These are phyloP conservation scores for Brachionus koreanus DNA, from an alignment of 1,140 invertebrate genomes.

Conservation along the genomic window DNA sequence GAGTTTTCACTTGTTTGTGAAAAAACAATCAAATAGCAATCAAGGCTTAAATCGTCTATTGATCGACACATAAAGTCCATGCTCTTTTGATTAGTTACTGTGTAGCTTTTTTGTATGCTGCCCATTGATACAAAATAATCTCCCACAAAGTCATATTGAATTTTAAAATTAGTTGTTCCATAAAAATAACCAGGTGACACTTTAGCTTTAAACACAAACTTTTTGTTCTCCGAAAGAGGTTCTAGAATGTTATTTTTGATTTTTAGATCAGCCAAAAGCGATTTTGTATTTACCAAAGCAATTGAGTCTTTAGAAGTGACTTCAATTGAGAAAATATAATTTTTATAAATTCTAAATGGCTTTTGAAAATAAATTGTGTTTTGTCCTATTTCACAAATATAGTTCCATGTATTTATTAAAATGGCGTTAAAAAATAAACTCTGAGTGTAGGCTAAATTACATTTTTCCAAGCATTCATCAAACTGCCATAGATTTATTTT, in stretches of 20 bases:
- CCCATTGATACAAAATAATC: neutral
- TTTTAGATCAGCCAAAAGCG: neutral
- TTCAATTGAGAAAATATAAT: neutral
- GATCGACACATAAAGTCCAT: neutral
- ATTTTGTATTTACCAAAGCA: neutral
- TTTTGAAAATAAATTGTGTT: neutral
- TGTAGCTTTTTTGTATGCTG: neutral
- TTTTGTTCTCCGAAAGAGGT: neutral
- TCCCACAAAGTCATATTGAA: neutral
- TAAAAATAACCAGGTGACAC: neutral
- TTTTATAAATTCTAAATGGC: neutral
- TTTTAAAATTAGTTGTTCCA: neutral
- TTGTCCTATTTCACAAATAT: neutral
- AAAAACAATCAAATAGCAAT: conserved; percentile 14
- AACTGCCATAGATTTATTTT: neutral
- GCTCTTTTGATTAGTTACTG: neutral
- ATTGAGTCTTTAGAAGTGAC: neutral
- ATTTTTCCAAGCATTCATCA: neutral
- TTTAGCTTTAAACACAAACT: neutral
- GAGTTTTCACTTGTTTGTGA: neutral
- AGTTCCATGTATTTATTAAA: neutral
- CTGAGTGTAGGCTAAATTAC: neutral
- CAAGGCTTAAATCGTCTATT: neutral
- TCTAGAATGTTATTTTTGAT: neutral
- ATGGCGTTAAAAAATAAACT: neutral